Evolutionary conservation across 2,113 vertebrate genomes (phyloP), one percentile per base, ranked within the genome.

Genomic region (Triplophysa rosa): DNA sequence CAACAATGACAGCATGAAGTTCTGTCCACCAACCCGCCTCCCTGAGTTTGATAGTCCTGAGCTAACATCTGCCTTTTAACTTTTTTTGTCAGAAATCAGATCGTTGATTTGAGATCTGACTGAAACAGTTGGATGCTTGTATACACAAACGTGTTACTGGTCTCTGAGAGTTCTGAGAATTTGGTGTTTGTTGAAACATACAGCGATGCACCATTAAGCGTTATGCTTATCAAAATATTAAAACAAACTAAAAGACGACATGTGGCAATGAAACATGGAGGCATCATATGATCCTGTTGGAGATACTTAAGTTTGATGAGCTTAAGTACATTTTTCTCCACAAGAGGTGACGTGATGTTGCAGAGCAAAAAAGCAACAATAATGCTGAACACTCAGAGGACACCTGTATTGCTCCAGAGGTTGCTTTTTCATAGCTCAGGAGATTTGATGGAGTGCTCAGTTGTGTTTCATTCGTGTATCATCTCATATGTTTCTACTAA

Each of bases 161-260:
- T 17, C 52, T 56, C 52, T n/a, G 17, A n/a, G 17, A 56, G 52
- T 19, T 56, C 58, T 47, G 73, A 76, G 73, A 76, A 65, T 76
- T 76, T 76, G 45, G 42, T 76, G 73, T 76, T 76, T 76, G 73
- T 64, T 76, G 73, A 52, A n/a, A 65, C 40, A 75, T 47, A 47
- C 19, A 76, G 73, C 61, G 16, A 64, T 65, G 58, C 54, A 62
- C 71, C 71, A 52, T 24, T 76, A 16, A 56, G 52, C 52, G 2
- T 56, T 19, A 56, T 8, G 52, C 17, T 56, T 29, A 65, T 45
- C 4, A 47, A 76, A 65, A 61, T 61, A 63, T 63, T 8, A 47
- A 45, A 73, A 75, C 21, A 14, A 73, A 74, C 40, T 40, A 19
- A 52, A 45, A 5, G 12, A 65, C 14, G 74, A 37, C 3, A 65